These are phyloP conservation scores for Opisthocomus hoazin DNA, from an alignment of 2,113 vertebrate genomes.

Conservation along the genomic window DNA sequence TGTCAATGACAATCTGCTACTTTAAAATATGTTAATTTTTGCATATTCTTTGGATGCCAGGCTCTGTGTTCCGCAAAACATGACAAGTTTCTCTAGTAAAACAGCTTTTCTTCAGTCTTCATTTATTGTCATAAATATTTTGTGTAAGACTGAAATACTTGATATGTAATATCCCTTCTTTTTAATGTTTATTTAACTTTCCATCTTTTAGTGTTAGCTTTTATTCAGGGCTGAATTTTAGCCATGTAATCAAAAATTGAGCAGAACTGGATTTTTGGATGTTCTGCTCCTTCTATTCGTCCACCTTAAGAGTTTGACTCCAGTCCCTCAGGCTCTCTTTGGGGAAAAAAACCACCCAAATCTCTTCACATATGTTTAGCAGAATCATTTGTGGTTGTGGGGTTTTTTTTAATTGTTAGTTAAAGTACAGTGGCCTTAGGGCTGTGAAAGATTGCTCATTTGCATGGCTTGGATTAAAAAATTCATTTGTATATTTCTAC, in stretches of 20 bases:
- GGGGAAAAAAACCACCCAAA: accelerated
- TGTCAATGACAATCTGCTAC: neutral
- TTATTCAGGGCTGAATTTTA: neutral
- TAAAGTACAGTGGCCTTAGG: neutral
- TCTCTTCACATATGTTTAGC: neutral
- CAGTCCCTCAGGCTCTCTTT: neutral
- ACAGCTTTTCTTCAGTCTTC: neutral
- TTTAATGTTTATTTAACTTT: neutral
- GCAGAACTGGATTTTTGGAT: neutral
- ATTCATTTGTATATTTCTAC: neutral
- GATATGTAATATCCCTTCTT: neutral
- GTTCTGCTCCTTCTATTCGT: neutral
- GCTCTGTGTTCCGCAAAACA: neutral
- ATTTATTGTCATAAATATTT: neutral
- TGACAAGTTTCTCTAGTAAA: neutral
- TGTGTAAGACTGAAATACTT: neutral
- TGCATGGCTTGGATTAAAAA: neutral
- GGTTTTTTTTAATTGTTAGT: neutral
- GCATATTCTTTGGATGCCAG: neutral
- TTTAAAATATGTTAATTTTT: neutral
- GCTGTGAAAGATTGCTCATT: neutral
- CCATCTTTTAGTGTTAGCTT: neutral
- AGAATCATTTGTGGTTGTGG: neutral
- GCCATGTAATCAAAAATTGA: neutral
- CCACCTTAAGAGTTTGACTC: neutral